These are phyloP conservation scores for Iguana delicatissima DNA, from an alignment of 2,797 vertebrate species.

Conservation along the genomic window DNA sequence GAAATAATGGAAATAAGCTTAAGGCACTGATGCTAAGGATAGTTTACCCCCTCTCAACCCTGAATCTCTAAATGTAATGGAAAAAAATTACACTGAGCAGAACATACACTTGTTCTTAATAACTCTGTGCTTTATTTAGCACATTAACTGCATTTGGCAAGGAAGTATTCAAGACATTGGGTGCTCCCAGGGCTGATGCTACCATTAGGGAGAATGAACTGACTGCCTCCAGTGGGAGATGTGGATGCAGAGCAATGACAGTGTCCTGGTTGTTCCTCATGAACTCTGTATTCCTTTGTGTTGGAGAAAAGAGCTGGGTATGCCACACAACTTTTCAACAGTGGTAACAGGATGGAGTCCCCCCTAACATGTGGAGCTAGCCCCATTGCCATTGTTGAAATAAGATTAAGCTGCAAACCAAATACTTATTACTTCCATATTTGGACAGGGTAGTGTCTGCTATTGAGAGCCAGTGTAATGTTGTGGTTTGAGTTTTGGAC, in stretches of 20 bases:
- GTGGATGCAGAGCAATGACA: background rate
- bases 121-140: background rate
- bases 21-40: background rate
- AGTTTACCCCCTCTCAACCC: background rate
- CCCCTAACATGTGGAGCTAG: too few relatives aligned
- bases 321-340: background rate
- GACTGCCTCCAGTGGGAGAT: background rate
- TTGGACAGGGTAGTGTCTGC: too few relatives aligned
- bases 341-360: too few relatives aligned
- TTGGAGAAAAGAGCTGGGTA: background rate
- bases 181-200: background rate
- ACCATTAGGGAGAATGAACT: background rate
- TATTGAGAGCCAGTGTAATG: too few relatives aligned
- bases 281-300: background rate
- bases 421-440: too few relatives aligned
- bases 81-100: background rate
- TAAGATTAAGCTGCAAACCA: too few relatives aligned
- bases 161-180: background rate
- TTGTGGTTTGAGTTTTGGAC: too few relatives aligned
- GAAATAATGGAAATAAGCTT: slow-evolving; percentile 4
- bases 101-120: background rate
- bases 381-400: too few relatives aligned
- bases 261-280: background rate
- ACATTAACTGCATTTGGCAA: background rate
- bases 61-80: background rate